These are phyloP conservation scores for Epistrophe eligans DNA, from an alignment of 2,888 invertebrate genomes.

Conservation along the genomic window DNA sequence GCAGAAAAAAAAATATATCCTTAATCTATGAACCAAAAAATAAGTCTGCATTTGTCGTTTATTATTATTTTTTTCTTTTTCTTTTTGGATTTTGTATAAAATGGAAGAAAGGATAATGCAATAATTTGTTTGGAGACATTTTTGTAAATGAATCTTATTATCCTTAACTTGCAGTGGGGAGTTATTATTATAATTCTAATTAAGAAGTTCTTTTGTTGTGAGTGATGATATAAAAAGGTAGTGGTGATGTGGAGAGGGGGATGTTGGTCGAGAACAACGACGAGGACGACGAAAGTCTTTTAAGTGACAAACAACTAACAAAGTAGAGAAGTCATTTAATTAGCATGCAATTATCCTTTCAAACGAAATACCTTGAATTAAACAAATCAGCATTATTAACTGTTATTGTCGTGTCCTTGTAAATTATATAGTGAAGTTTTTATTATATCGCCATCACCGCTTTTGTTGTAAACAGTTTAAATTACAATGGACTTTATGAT, in stretches of 20 bases:
- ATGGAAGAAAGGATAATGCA: not conserved
- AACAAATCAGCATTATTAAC: not conserved
- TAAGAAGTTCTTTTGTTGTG: constrained; percentile 34
- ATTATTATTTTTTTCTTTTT: not conserved
- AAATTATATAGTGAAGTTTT: not conserved
- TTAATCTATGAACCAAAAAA: not conserved
- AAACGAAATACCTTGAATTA: constrained; percentile 6
- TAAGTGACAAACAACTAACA: constrained; percentile 17
- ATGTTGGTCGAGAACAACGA: not conserved
- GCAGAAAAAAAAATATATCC: not conserved
- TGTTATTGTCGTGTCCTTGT: not conserved
- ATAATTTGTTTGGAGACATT: constrained; percentile 9
- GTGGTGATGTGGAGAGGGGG: not conserved
- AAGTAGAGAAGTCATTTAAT: constrained; percentile 4
- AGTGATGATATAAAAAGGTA: not conserved
- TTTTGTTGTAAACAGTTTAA: not conserved
- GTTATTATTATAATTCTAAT: constrained; percentile 23
- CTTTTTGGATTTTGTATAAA: not conserved
- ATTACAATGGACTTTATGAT: not conserved
- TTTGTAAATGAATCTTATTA: constrained; percentile 11
- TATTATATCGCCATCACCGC: not conserved
- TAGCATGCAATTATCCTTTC: constrained; percentile 43
- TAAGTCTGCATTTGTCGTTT: constrained; percentile 20
- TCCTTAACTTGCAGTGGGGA: not conserved
- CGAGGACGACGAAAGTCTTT: not conserved